These are phyloP conservation scores for Chrysomallon squamiferum DNA, from an alignment of 1,140 invertebrate species.

Conservation along the genomic window DNA sequence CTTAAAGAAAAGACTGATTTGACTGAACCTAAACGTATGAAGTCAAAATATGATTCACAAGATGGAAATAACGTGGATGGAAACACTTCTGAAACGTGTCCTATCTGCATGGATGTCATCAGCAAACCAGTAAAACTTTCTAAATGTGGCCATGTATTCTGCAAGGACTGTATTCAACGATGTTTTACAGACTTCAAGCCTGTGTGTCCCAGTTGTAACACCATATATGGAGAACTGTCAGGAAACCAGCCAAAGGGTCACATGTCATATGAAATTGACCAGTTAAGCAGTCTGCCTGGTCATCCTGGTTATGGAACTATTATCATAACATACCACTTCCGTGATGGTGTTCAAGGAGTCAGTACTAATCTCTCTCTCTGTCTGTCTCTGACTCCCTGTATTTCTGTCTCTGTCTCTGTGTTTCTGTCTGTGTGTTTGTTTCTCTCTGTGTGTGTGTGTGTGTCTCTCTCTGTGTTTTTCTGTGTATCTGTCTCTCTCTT, in stretches of 20 bases:
- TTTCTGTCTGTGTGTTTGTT: background rate
- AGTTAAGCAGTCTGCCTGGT: conserved; percentile 16
- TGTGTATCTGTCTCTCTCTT: too few relatives aligned
- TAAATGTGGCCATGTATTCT: conserved; percentile 37
- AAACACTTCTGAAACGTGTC: conserved; percentile 4
- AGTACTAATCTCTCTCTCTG: too few relatives aligned
- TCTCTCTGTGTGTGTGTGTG: background rate
- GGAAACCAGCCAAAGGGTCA: conserved; percentile 38
- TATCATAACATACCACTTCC: conserved; percentile 32
- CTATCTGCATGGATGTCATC: conserved; percentile 24
- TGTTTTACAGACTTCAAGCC: conserved; percentile 25
- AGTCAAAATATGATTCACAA: too few relatives aligned
- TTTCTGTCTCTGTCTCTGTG: background rate
- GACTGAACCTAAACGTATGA: too few relatives aligned
- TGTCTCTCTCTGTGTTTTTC: background rate
- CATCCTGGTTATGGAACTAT: conserved; percentile 20
- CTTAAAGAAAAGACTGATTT: too few relatives aligned
- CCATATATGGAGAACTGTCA: conserved; percentile 26
- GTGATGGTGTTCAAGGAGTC: conserved; percentile 34
- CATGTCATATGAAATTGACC: conserved; percentile 18
- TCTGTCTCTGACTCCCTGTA: too few relatives aligned
- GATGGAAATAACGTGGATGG: too few relatives aligned
- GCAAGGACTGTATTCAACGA: conserved; percentile 19
- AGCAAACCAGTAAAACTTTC: conserved; percentile 17
- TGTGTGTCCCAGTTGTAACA: conserved; percentile 37